Evolutionary conservation across 2,888 invertebrate species (phyloP).

Genomic region (Metellina segmentata): DNA sequence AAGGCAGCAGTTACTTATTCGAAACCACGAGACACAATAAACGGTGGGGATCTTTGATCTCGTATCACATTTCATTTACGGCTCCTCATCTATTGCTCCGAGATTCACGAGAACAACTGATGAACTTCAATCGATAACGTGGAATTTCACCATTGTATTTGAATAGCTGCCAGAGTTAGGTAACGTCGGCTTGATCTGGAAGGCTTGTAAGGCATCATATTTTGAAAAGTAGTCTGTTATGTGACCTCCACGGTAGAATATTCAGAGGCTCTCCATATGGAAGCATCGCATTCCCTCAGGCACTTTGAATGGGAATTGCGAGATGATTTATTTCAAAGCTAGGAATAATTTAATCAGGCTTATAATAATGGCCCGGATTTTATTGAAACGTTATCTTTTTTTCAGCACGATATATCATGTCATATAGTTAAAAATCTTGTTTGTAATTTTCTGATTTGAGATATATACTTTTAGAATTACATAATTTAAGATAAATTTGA

Average conservation of each 20-base stretch:
- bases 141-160: background rate
- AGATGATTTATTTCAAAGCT: background rate
- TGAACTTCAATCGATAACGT: background rate
- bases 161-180: background rate
- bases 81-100: background rate
- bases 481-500: no score
- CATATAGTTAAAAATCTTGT: no score
- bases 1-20: background rate
- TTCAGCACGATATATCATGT: no score
- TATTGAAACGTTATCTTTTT: no score
- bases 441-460: no score
- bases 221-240: background rate
- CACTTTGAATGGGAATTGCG: background rate
- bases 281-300: background rate
- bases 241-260: background rate
- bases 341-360: no score
- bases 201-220: background rate
- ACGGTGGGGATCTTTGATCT: constrained; percentile 15
- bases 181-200: background rate
- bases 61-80: constrained; percentile 2
- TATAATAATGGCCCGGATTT: no score
- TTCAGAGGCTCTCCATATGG: background rate
- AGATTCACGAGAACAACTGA: background rate
- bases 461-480: no score
- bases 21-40: background rate